A percentile compares a stretch with the other conserved stretches of the same genome.
Evolutionary conservation across 2,888 invertebrate genomes (phyloP).

Genomic region (Orchesellides sinensis): DNA sequence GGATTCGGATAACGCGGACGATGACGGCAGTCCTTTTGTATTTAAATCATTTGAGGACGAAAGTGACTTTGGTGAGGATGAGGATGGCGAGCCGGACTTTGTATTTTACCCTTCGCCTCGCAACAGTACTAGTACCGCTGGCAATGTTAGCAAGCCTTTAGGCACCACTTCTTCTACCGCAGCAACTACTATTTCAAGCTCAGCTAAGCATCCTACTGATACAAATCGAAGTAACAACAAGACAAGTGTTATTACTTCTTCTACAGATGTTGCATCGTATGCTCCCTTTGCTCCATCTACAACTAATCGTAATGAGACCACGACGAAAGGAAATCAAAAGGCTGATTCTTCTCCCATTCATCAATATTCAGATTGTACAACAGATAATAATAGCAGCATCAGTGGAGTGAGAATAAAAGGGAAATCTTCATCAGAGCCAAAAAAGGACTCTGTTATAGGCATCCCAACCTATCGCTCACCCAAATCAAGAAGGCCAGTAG

Average conservation of each 20-base stretch:
- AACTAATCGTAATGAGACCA: constrained; percentile 57
- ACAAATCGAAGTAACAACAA: constrained; percentile 52
- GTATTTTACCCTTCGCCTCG: constrained; percentile 63
- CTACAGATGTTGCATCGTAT: constrained; percentile 46
- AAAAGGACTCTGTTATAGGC: constrained; percentile 49
- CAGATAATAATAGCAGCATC: constrained; percentile 14
- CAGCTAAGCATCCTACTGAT: constrained; percentile 50
- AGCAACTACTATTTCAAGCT: constrained; percentile 46
- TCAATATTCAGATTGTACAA: constrained; percentile 34
- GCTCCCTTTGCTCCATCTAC: constrained; percentile 64
- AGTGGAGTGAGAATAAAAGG: constrained; percentile 35
- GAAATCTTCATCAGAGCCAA: constrained; percentile 44
- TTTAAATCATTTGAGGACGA: constrained; percentile 72
- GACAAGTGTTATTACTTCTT: constrained; percentile 60
- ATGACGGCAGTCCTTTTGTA: constrained; percentile 44
- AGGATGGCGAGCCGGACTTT: constrained; percentile 67
- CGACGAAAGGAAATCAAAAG: constrained; percentile 49
- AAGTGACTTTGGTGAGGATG: constrained; percentile 68
- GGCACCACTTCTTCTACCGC: constrained; percentile 6
- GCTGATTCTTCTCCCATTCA: neutral
- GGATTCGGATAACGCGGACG: constrained; percentile 57
- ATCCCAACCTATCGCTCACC: constrained; percentile 59
- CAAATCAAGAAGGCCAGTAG: constrained; percentile 28
- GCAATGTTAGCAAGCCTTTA: constrained; percentile 23
- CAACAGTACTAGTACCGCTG: neutral